These are phyloP conservation scores for Cantharis rustica DNA, from an alignment of 2,888 invertebrate genomes.

Conservation along the genomic window DNA sequence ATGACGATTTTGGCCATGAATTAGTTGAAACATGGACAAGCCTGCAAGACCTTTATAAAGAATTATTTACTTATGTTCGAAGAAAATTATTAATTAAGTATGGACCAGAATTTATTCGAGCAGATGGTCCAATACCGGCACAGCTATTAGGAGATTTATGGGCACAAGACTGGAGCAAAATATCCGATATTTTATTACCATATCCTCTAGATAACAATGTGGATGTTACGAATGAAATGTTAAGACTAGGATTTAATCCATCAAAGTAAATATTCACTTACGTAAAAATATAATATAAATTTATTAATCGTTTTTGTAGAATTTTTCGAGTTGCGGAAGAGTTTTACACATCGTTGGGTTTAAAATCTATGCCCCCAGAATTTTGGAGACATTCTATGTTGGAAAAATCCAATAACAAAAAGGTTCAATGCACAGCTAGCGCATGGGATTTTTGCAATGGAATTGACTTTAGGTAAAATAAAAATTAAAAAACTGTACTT, in stretches of 20 bases:
- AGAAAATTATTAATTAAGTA: constrained; percentile 61
- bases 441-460: constrained; percentile 89
- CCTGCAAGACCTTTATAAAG: constrained; percentile 76
- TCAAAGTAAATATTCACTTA: constrained; percentile 59
- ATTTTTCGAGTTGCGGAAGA: constrained; percentile 85
- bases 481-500: too few species aligned
- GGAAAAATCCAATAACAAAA: constrained; percentile 72
- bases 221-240: constrained; percentile 80
- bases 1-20: constrained; percentile 65
- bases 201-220: constrained; percentile 71
- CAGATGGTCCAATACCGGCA: constrained; percentile 80
- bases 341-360: constrained; percentile 79
- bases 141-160: constrained; percentile 86
- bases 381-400: constrained; percentile 86
- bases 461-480: constrained; percentile 76
- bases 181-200: constrained; percentile 75
- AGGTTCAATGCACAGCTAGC: constrained; percentile 74
- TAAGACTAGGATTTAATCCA: constrained; percentile 74
- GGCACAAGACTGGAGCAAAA: constrained; percentile 82
- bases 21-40: constrained; percentile 65
- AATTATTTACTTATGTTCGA: constrained; percentile 82
- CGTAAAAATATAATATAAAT: neutral
- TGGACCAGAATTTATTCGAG: constrained; percentile 56
- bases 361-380: constrained; percentile 79
- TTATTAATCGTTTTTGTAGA: constrained; percentile 50